A percentile compares a stretch with the other conserved stretches of the same genome.
Evolutionary conservation across 1,140 invertebrate genomes (phyloP).

Genomic region (Mesaphorura yosii): DNA sequence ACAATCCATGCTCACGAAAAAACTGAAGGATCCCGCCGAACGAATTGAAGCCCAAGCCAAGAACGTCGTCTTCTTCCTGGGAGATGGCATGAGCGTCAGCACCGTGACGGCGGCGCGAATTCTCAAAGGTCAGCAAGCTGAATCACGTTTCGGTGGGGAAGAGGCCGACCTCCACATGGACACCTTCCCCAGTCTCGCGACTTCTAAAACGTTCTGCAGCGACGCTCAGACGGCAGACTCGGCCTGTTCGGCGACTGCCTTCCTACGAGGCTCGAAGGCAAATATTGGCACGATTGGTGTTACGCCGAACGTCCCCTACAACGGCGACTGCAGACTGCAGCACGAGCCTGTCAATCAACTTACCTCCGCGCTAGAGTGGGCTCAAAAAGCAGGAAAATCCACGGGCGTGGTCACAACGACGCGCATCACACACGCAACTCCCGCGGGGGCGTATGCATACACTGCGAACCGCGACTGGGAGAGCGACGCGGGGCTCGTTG

Average conservation of each 20-base stretch:
- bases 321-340: constrained; percentile 20
- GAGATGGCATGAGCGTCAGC: constrained; percentile 62
- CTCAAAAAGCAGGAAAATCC: constrained; percentile 27
- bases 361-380: constrained; percentile 25
- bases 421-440: constrained; percentile 40
- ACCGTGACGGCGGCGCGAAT: constrained; percentile 35
- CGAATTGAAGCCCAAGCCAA: constrained; percentile 40
- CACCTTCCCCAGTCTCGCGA: constrained; percentile 56
- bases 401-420: constrained; percentile 43
- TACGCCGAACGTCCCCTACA: constrained; percentile 13
- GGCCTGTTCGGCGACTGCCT: constrained; percentile 42
- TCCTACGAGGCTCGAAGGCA: constrained; percentile 38
- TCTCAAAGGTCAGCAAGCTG: constrained; percentile 44
- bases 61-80: constrained; percentile 61
- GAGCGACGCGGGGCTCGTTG: no score
- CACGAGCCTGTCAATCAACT: constrained; percentile 20
- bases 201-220: constrained; percentile 42
- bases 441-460: constrained; percentile 32
- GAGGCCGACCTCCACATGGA: constrained; percentile 58
- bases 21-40: background rate
- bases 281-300: constrained; percentile 33
- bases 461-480: constrained; percentile 36
- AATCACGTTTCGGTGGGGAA: constrained; percentile 40
- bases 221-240: constrained; percentile 40
- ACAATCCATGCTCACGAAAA: background rate